Conservation (phyloP, 2,797 vertebrate species). For the Lepus townsendii region DNA sequence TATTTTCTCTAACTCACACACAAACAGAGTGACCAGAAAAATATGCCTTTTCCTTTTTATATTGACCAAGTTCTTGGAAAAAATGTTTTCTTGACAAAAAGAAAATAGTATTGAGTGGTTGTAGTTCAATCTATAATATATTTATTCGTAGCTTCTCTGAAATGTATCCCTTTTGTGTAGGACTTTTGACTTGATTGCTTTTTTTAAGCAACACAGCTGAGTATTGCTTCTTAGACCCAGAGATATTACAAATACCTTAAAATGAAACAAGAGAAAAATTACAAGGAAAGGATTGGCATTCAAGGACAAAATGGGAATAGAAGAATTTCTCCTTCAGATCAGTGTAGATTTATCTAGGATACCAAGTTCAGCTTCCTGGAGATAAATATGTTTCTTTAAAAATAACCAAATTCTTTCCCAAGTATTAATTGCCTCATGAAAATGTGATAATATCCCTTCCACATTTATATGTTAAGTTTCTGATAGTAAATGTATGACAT, state of each 20-base stretch:
- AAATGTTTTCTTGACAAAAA: conserved; percentile 56
- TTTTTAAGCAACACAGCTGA: conserved; percentile 21
- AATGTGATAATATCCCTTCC: conserved; percentile 26
- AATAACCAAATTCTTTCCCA: not conserved
- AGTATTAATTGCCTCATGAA: conserved; percentile 52
- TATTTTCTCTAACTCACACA: conserved; percentile 60
- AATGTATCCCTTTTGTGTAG: conserved; percentile 63
- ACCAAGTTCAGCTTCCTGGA: conserved; percentile 36
- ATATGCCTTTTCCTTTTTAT: conserved; percentile 17
- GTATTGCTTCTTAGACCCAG: conserved; percentile 1
- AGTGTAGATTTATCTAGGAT: conserved; percentile 56
- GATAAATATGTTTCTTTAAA: not conserved
- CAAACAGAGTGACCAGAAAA: conserved; percentile 54
- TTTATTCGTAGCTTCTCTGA: conserved; percentile 72
- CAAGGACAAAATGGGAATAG: conserved; percentile 42
- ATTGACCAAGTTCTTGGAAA: conserved; percentile 67
- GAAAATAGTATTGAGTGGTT: conserved; percentile 49
- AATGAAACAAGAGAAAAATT: conserved; percentile 56
- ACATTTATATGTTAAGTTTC: not conserved
- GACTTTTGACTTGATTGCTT: conserved; percentile 74
- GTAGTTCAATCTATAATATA: conserved; percentile 64
- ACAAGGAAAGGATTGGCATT: conserved; percentile 26
- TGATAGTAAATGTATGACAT: not conserved
- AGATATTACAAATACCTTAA: conserved; percentile 42
- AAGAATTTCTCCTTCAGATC: conserved; percentile 27